Conservation (phyloP, 1,140 invertebrate genomes). For the Caerostris darwini region DNA sequence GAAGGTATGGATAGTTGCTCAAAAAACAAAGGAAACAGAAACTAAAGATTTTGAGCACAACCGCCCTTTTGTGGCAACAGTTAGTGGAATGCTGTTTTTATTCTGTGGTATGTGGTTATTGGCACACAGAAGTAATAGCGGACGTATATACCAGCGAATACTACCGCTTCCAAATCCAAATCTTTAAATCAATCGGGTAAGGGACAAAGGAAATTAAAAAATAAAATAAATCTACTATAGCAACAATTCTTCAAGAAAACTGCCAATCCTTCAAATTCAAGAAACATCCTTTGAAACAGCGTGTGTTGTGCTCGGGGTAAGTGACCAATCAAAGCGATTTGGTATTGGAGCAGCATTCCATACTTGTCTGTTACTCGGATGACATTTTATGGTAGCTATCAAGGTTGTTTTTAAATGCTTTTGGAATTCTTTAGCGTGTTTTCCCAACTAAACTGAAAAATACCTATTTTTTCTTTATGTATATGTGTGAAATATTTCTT, state of each 20-base stretch:
- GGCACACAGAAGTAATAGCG: slow-evolving; percentile 53
- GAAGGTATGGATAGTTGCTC: too few relatives aligned
- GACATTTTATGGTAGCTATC: slow-evolving; percentile 75
- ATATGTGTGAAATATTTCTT: neutral
- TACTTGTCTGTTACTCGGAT: slow-evolving; percentile 23
- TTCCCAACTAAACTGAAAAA: slow-evolving; percentile 29
- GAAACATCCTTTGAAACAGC: slow-evolving; percentile 10
- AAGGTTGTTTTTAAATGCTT: slow-evolving; percentile 73
- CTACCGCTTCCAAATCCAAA: slow-evolving; percentile 19
- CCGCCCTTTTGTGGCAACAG: slow-evolving; percentile 59
- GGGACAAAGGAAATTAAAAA: neutral
- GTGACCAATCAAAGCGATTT: slow-evolving; percentile 75
- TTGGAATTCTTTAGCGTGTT: slow-evolving; percentile 47
- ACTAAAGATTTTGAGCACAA: slow-evolving; percentile 47
- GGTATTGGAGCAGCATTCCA: slow-evolving; percentile 66
- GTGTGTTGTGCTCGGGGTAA: slow-evolving; percentile 69
- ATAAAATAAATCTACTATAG: neutral
- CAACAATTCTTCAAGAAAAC: neutral
- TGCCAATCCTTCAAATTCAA: neutral
- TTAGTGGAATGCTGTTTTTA: slow-evolving; percentile 76
- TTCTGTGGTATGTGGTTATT: slow-evolving; percentile 78
- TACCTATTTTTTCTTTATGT: neutral
- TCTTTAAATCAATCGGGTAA: neutral
- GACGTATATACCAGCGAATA: slow-evolving; percentile 44
- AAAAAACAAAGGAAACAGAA: slow-evolving; percentile 57